Conservation (phyloP, 2,888 invertebrate genomes). For the Dynastes grantii region DNA sequence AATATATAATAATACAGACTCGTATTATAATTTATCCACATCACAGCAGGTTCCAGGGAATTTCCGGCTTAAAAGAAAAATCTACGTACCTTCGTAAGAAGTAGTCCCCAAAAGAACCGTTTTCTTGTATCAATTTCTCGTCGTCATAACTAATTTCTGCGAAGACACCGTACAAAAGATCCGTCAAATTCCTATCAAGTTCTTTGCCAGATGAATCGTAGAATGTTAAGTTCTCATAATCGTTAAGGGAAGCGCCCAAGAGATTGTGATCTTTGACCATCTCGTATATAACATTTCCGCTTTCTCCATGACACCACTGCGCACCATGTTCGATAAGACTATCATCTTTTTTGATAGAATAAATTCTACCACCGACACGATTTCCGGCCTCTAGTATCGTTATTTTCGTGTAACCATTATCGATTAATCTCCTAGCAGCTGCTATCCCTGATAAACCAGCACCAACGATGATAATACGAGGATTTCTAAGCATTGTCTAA, state of each 20-base stretch:
- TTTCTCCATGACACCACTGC: slow-evolving; percentile 69
- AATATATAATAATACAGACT: too few species aligned
- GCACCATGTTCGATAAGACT: slow-evolving; percentile 64
- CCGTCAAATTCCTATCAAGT: slow-evolving; percentile 62
- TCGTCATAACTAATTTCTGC: slow-evolving; percentile 60
- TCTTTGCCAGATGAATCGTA: slow-evolving; percentile 62
- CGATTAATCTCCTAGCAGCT: slow-evolving; percentile 71
- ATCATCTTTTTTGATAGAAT: slow-evolving; percentile 57
- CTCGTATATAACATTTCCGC: slow-evolving; percentile 66
- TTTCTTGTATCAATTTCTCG: slow-evolving; percentile 55
- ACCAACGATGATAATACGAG: slow-evolving; percentile 73
- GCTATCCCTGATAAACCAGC: slow-evolving; percentile 75
- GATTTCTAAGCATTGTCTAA: slow-evolving; percentile 51
- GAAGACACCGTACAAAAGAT: slow-evolving; percentile 60
- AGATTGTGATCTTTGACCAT: slow-evolving; percentile 64
- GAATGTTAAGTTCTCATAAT: slow-evolving; percentile 62
- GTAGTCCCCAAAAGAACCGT: slow-evolving; percentile 64
- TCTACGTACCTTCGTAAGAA: slow-evolving; percentile 62
- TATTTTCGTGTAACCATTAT: slow-evolving; percentile 71
- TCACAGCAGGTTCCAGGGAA: too few species aligned
- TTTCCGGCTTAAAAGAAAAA: too few species aligned
- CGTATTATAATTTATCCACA: too few species aligned
- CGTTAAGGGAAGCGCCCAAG: slow-evolving; percentile 68
- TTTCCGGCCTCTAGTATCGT: slow-evolving; percentile 70
- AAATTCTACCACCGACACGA: slow-evolving; percentile 66